Base-by-base conservation (phyloP, 2,888 invertebrate genomes). In the Acanthosepion lycidas region DNA sequence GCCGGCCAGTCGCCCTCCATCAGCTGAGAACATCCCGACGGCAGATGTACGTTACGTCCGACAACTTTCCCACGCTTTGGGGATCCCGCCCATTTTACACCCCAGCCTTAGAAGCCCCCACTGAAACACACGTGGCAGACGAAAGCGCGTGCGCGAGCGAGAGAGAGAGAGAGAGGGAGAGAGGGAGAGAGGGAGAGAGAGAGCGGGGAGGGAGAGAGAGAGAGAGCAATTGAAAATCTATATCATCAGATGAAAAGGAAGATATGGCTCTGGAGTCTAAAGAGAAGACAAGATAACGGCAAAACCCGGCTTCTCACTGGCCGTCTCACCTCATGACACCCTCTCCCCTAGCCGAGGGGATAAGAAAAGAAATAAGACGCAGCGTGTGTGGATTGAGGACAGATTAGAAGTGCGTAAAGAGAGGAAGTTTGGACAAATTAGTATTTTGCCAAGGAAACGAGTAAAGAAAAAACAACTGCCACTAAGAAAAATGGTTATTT, bases 1-100 rank as follows among this genome's bases (percentile, higher is more conserved):
- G 78, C 78, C 78, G 78, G 78, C 78, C 78, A 78, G 78, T 33
- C 78, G 78, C 78, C 78, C 78, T 78, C 78, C 78, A 78, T 78
- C 78, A 78, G 78, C n/a, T n/a, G 78, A n/a, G 78, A 78, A 78
- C 78, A 78, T 78, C 78, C n/a, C 78, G 12, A n/a, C 78, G 78
- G 78, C 78, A 78, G 78, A 78, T 78, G 78, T 78, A 78, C n/a
- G 33, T 18, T 12, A 42, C 78, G 33, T 78, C n/a, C 33, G n/a
- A 78, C n/a, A 78, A 78, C 12, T 78, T 78, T 78, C 78, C 78
- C 78, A 78, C 78, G 78, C 78, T 78, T 78, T 78, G 9, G n/a
- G 78, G 33, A 78, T 78, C 78, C n/a, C n/a, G 18, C 78, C 78
- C n/a, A n/a, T n/a, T n/a, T 15, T 78, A 33, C 78, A 28, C 15